Base-by-base conservation (phyloP, 2,888 invertebrate species). In the Hypomecis atomaria region DNA sequence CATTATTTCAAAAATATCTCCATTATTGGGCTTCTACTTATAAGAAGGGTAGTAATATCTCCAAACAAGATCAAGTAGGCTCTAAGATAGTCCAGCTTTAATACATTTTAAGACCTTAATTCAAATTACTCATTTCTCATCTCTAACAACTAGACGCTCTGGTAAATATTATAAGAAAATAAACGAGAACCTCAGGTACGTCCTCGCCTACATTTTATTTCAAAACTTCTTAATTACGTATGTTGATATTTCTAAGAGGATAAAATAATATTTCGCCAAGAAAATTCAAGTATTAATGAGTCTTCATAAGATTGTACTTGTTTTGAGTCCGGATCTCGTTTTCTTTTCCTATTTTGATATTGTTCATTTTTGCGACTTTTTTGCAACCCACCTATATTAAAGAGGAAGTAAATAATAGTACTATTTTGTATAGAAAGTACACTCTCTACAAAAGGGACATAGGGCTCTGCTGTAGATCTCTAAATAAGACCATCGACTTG, bases 221-320 rank as follows among this genome's bases (percentile, higher is more conserved):
- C 2, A 36, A 9, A 54, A 60, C 58, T 59, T 54, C 45, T 55
- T 64, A 59, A 64, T 64, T 59, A 59, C 50, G 44, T 59, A 59
- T 59, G 44, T 59, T 64, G 49, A 59, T 59, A 59, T 63, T 63
- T 8, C 40, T 55, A 59, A 59, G 36, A 43, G 53, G 55, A 64
- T 59, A 23, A 55, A 57, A 57, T 62, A 50, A 55, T 40, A 47
- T 62, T 57, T 50, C 40, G 33, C 37, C 6, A 37, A 45, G 62
- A 55, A 55, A 52, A 40, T 52, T 52, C 6, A 52, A 52, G 40
- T 52, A 52, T 52, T 42, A 52, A 49, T 49, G 37, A 40, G 52
- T 38, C 48, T 59, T 59, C 45, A 45, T 45, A 55, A 50, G 49
- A 64, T 64, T 50, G 55, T 34, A 50, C 38, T 38, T 38, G 50